Evolutionary conservation across 2,113 vertebrate species (phyloP).

Genomic region (Alligator sinensis): DNA sequence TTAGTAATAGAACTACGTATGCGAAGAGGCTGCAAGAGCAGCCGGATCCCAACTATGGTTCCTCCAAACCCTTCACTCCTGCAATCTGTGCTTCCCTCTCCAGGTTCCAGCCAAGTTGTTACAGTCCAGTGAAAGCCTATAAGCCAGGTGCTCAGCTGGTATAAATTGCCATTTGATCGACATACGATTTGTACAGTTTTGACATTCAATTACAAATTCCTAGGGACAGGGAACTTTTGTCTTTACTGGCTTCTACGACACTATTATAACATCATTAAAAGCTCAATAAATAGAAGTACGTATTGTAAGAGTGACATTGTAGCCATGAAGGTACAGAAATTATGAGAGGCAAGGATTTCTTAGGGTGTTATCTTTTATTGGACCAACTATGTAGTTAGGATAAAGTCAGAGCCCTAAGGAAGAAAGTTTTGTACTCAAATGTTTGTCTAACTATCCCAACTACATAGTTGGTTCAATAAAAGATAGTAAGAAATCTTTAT

Average conservation of each 20-base stretch:
- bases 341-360: too few relatives aligned
- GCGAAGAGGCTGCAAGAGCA: too few relatives aligned
- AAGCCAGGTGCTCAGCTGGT: not conserved
- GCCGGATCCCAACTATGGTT: not conserved
- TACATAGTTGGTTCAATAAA: too few relatives aligned
- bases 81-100: not conserved
- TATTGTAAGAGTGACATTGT: not conserved
- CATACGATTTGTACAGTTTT: not conserved
- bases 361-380: too few relatives aligned
- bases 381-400: too few relatives aligned
- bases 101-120: not conserved
- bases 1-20: accelerated
- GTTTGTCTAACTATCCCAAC: too few relatives aligned
- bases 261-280: not conserved
- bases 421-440: too few relatives aligned
- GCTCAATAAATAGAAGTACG: not conserved
- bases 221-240: not conserved
- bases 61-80: not conserved
- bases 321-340: too few relatives aligned
- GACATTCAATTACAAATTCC: not conserved
- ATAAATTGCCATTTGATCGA: not conserved
- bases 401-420: too few relatives aligned
- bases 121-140: not conserved
- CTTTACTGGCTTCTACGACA: not conserved
- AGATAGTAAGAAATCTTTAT: too few relatives aligned